Evolutionary conservation across 1,140 invertebrate species (phyloP).

Genomic region (Berghia stephanieae): DNA sequence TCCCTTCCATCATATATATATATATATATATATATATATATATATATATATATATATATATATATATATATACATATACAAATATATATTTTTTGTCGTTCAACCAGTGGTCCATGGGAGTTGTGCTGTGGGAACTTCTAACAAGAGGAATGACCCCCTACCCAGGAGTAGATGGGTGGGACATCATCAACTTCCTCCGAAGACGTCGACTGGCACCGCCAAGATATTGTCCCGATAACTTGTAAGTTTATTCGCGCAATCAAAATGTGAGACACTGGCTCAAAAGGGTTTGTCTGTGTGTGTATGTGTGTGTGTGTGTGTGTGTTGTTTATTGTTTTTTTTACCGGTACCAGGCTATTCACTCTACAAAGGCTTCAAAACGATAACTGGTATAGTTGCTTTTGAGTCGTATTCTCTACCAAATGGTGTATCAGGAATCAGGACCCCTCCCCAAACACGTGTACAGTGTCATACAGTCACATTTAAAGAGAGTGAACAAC

Average conservation of each 20-base stretch:
- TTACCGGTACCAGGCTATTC: too few species aligned
- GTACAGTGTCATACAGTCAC: too few species aligned
- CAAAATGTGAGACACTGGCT: neutral
- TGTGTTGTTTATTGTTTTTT: too few species aligned
- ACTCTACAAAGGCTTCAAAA: too few species aligned
- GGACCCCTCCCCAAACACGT: too few species aligned
- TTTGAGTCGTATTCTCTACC: too few species aligned
- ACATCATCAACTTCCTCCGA: conserved; percentile 84
- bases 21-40: neutral
- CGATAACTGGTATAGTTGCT: too few species aligned
- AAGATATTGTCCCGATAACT: conserved; percentile 81
- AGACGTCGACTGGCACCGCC: conserved; percentile 89
- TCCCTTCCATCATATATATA: too few species aligned
- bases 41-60: neutral
- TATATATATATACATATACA: neutral
- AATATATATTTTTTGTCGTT: neutral
- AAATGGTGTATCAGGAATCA: too few species aligned
- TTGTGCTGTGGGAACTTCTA: conserved; percentile 91
- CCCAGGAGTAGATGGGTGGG: conserved; percentile 88
- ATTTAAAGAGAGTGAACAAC: too few species aligned
- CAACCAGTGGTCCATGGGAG: conserved; percentile 91
- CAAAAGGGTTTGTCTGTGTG: too few species aligned
- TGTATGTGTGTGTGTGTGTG: too few species aligned
- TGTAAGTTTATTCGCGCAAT: conserved; percentile 58
- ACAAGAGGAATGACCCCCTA: conserved; percentile 88